Conservation (phyloP, 2,888 invertebrate species). For the Pecten maximus region DNA sequence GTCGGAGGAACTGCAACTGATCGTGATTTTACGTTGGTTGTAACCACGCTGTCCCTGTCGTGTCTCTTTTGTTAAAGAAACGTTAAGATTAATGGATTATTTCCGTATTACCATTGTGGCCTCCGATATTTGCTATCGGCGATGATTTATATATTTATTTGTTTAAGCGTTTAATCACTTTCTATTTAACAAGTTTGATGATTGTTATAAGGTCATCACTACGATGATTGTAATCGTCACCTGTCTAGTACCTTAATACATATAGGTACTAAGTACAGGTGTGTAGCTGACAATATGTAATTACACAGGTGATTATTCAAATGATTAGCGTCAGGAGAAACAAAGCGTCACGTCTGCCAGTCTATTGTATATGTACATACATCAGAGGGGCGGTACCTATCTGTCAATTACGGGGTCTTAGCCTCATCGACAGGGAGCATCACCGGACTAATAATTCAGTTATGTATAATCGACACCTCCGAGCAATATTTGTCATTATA, state of each 20-base stretch:
- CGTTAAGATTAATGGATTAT: too few species aligned
- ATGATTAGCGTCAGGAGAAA: not conserved
- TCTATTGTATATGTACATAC: not conserved
- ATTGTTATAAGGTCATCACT: too few species aligned
- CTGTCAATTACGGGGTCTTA: not conserved
- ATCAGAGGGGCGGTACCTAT: not conserved
- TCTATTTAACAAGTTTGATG: too few species aligned
- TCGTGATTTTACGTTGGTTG: too few species aligned
- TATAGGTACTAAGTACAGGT: not conserved
- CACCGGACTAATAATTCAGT: not conserved
- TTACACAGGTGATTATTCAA: slow-evolving; percentile 7
- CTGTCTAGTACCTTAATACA: not conserved
- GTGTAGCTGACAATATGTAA: not conserved
- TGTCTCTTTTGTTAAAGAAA: too few species aligned
- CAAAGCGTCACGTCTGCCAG: not conserved
- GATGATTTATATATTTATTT: too few species aligned
- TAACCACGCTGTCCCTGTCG: too few species aligned
- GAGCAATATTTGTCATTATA: not conserved
- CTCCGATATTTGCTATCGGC: too few species aligned
- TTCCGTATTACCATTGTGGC: too few species aligned
- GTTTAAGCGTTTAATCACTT: too few species aligned
- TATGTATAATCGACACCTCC: not conserved
- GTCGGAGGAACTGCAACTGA: too few species aligned
- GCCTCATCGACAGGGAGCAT: not conserved
- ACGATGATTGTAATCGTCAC: too few species aligned